Evolutionary conservation across 2,113 vertebrate species (phyloP).

Genomic region (Oncorhynchus keta): DNA sequence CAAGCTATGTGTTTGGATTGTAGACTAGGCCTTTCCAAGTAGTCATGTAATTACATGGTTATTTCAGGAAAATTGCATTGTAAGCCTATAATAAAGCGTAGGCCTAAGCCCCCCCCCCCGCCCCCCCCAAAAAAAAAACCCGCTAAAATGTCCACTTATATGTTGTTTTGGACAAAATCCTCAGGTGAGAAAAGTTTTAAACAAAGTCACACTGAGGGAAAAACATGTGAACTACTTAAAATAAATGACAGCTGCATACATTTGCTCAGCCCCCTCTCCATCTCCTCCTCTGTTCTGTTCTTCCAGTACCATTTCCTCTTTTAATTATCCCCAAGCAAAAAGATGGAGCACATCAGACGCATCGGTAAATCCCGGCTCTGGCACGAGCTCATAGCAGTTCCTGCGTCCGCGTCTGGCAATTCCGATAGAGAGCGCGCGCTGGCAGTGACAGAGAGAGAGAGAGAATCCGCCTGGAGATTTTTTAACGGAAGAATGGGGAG

Average conservation of each 20-base stretch:
- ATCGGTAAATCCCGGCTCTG: conserved; percentile 75
- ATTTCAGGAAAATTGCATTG: no score
- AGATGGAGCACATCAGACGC: conserved; percentile 77
- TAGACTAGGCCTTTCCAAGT: conserved; percentile 36
- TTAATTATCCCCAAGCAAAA: conserved; percentile 78
- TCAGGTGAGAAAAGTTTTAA: conserved; percentile 42
- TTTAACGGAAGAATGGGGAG: conserved; percentile 68
- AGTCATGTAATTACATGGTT: not conserved
- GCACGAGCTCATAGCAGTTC: conserved; percentile 72
- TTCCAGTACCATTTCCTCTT: conserved; percentile 74
- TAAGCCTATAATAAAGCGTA: no score
- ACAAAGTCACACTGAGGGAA: conserved; percentile 47
- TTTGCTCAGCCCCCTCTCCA: conserved; percentile 56
- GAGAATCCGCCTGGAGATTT: conserved; percentile 68
- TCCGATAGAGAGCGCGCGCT: conserved; percentile 75
- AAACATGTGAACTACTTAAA: conserved; percentile 63
- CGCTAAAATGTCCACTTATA: not conserved
- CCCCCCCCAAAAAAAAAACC: no score
- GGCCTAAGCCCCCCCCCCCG: no score
- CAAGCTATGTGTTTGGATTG: not conserved
- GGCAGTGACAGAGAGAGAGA: conserved; percentile 69
- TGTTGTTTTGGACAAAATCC: conserved; percentile 55
- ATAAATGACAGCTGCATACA: conserved; percentile 75
- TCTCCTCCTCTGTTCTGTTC: conserved; percentile 68
- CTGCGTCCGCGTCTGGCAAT: conserved; percentile 71